phyloP scores from a whole-genome alignment of 1,140 invertebrate genomes.

The Epicauta chinensis region DNA sequence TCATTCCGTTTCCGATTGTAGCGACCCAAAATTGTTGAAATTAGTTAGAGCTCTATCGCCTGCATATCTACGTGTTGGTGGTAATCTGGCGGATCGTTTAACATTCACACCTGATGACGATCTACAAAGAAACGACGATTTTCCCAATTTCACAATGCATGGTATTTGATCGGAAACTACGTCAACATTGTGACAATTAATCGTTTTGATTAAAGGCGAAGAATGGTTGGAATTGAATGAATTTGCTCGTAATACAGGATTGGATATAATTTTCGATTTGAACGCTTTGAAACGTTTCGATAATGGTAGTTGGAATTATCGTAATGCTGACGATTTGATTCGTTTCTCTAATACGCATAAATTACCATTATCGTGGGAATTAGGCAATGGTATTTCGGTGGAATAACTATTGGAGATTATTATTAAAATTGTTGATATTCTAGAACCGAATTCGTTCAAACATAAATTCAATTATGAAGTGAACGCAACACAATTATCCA shows the following conservation, averaged over 20 bases:
- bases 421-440: slow-evolving; percentile 20
- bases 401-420: background rate
- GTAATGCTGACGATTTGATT: slow-evolving; percentile 58
- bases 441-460: slow-evolving; percentile 61
- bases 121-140: background rate
- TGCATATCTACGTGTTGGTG: slow-evolving; percentile 57
- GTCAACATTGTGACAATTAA: background rate
- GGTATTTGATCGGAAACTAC: slow-evolving; percentile 24
- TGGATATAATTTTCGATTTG: slow-evolving; percentile 39
- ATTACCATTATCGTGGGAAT: slow-evolving; percentile 57
- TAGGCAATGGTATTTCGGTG: slow-evolving; percentile 64
- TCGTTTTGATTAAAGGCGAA: slow-evolving; percentile 20
- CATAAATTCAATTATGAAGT: slow-evolving; percentile 55
- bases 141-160: slow-evolving; percentile 46
- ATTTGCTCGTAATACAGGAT: slow-evolving; percentile 45
- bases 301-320: slow-evolving; percentile 53
- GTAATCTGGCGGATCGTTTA: slow-evolving; percentile 59
- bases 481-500: slow-evolving; percentile 50
- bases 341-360: slow-evolving; percentile 49
- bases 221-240: slow-evolving; percentile 55
- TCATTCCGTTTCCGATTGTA: slow-evolving; percentile 2
- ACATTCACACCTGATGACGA: slow-evolving; percentile 47
- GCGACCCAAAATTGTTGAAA: slow-evolving; percentile 45
- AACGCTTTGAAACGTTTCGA: slow-evolving; percentile 56
- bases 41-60: slow-evolving; percentile 52